These are phyloP conservation scores for Hemibagrus wyckioides DNA, from an alignment of 2,113 vertebrate species.

Conservation along the genomic window DNA sequence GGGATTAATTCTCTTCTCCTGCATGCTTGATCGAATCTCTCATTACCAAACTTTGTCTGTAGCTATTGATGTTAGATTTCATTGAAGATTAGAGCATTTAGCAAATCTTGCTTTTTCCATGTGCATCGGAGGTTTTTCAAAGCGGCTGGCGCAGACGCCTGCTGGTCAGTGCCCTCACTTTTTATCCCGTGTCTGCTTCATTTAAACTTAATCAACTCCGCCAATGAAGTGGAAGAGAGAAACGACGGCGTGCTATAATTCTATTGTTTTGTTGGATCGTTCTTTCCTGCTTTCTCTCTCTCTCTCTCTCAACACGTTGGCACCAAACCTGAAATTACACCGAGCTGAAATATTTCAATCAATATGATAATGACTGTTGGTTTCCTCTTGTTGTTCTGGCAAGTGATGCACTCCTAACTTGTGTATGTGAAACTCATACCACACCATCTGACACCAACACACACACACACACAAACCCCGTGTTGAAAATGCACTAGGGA, in stretches of 20 bases:
- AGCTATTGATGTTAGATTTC: constrained; percentile 98
- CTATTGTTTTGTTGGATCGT: constrained; percentile 90
- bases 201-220: constrained; percentile 99
- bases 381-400: constrained; percentile 77
- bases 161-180: constrained; percentile 99
- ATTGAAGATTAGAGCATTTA: constrained; percentile 99
- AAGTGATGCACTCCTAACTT: constrained; percentile 64
- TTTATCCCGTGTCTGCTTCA: constrained; percentile 99
- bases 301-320: constrained; percentile 83
- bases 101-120: constrained; percentile 96
- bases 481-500: constrained; percentile 7
- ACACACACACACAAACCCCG: not conserved
- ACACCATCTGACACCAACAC: constrained; percentile 17
- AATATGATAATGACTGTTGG: constrained; percentile 99
- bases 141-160: constrained; percentile 78
- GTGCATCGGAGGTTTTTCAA: constrained; percentile 91
- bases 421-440: constrained; percentile 67
- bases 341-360: constrained; percentile 97
- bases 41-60: constrained; percentile 99
- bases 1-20: constrained; percentile 98
- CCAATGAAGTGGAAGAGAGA: constrained; percentile 99
- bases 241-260: constrained; percentile 92
- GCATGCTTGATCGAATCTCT: constrained; percentile 99
- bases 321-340: constrained; percentile 91
- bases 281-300: constrained; percentile 85